phyloP scores from a whole-genome alignment of 2,888 invertebrate genomes.

The Rhorus exstirpatorius region DNA sequence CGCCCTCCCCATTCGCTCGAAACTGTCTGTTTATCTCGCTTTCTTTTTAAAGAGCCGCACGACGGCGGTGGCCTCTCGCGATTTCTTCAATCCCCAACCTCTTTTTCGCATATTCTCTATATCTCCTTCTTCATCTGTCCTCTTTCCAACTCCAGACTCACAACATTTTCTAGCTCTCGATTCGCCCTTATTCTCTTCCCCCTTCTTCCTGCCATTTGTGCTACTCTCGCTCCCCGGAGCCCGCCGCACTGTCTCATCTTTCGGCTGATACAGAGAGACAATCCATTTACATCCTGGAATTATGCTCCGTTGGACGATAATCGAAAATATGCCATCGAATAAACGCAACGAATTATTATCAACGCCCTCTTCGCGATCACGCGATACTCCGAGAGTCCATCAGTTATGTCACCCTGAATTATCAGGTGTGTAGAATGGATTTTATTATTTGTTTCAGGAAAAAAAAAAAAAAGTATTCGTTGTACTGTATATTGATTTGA shows the following conservation, averaged over 20 bases:
- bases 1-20: conserved; percentile 66
- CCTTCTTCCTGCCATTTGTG: conserved; percentile 67
- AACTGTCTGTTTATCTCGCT: conserved; percentile 86
- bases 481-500: background rate
- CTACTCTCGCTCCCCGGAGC: conserved; percentile 50
- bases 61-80: conserved; percentile 75
- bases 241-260: conserved; percentile 76
- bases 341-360: conserved; percentile 83
- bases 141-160: conserved; percentile 43
- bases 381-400: conserved; percentile 40
- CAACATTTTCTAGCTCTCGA: conserved; percentile 57
- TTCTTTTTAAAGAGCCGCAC: conserved; percentile 84
- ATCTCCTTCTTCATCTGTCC: conserved; percentile 29
- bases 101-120: conserved; percentile 16
- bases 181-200: conserved; percentile 56
- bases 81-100: conserved; percentile 61
- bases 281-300: conserved; percentile 83
- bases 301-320: conserved; percentile 85
- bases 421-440: conserved; percentile 8
- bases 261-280: conserved; percentile 80
- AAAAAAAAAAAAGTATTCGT: no score
- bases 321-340: conserved; percentile 85
- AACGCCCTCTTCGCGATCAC: conserved; percentile 55
- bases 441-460: background rate
- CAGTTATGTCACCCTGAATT: conserved; percentile 40